Conservation (phyloP, 2,113 vertebrate genomes). For the Nesoenas mayeri region DNA sequence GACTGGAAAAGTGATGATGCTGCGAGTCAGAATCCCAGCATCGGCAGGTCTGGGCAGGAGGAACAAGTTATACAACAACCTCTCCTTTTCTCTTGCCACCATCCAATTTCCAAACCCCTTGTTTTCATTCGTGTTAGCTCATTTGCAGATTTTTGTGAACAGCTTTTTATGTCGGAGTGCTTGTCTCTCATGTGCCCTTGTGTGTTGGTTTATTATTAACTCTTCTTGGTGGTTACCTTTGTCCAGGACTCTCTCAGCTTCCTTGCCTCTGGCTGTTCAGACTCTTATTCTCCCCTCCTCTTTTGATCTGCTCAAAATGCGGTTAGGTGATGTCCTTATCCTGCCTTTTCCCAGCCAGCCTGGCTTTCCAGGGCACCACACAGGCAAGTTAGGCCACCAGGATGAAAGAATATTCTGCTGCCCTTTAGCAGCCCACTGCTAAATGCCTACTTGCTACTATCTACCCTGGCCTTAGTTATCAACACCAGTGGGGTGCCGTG, state of each 20-base stretch:
- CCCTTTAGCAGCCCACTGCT: background rate
- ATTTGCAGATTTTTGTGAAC: background rate
- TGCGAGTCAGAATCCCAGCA: constrained; percentile 32
- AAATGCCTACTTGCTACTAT: background rate
- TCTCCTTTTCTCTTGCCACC: background rate
- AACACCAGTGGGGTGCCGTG: background rate
- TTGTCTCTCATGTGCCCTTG: background rate
- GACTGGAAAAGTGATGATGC: constrained; percentile 19
- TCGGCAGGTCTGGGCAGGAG: constrained; percentile 16
- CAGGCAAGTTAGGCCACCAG: background rate
- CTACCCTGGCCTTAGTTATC: background rate
- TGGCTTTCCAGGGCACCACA: background rate
- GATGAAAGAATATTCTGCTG: background rate
- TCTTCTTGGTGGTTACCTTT: background rate
- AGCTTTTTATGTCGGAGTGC: background rate
- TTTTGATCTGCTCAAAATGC: background rate
- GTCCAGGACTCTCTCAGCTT: background rate
- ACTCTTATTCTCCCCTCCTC: background rate
- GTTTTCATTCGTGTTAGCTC: background rate
- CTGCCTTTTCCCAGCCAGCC: background rate
- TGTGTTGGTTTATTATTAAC: background rate
- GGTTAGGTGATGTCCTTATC: background rate
- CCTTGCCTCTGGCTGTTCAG: background rate
- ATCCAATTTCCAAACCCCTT: background rate
- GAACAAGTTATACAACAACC: background rate